phyloP scores from a whole-genome alignment of 2,888 invertebrate genomes.

The Osmoderma eremita region DNA sequence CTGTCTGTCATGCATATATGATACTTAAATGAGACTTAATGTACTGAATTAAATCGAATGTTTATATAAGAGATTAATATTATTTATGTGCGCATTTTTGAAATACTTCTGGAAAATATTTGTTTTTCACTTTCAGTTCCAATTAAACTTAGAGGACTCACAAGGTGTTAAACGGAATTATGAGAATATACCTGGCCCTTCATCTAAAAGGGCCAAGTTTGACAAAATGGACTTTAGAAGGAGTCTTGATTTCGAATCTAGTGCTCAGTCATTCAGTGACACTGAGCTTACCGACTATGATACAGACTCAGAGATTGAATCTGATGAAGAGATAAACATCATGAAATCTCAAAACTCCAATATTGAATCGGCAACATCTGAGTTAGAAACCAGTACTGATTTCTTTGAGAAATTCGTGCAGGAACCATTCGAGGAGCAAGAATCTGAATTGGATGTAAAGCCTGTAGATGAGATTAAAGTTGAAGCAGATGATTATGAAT shows the following conservation, averaged over 20 bases:
- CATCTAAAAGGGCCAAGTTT: constrained; percentile 47
- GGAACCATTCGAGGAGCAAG: constrained; percentile 49
- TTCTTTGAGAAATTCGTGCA: constrained; percentile 59
- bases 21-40: too few relatives aligned
- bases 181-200: constrained; percentile 45
- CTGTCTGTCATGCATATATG: too few relatives aligned
- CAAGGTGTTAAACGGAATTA: constrained; percentile 49
- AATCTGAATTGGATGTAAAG: constrained; percentile 28
- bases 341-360: constrained; percentile 42
- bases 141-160: constrained; percentile 43
- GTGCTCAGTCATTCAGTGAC: constrained; percentile 59
- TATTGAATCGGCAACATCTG: constrained; percentile 43
- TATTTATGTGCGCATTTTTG: too few relatives aligned
- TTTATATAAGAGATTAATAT: too few relatives aligned
- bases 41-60: too few relatives aligned
- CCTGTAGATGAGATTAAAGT: constrained; percentile 44
- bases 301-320: constrained; percentile 60
- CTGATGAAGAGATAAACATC: constrained; percentile 60
- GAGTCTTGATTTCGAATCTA: constrained; percentile 54
- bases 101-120: not conserved
- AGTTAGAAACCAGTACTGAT: constrained; percentile 42
- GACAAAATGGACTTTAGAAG: constrained; percentile 47
- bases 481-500: constrained; percentile 63
- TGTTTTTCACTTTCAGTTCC: constrained; percentile 2
- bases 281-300: constrained; percentile 61